Base-by-base conservation (phyloP, 2,113 vertebrate genomes). In the Pica pica region DNA sequence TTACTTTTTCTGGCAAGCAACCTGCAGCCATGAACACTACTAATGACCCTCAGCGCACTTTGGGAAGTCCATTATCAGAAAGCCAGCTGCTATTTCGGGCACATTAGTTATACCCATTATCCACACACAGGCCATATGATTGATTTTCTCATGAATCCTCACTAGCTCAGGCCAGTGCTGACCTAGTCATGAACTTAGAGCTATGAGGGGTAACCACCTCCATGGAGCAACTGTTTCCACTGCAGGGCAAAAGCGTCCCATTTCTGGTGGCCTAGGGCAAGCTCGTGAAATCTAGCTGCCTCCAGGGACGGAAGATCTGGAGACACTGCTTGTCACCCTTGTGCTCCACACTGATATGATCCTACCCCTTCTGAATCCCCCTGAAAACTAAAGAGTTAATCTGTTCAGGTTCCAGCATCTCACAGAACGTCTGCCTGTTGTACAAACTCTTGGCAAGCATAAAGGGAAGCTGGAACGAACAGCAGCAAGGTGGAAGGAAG, bases 21-120 rank as follows among this genome's bases (percentile, higher is more conserved):
- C 89, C 83, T 90, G 80, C 85, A 89, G 90, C 70, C 63, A 63
- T 83, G 90, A 95, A 94, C 92, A 83, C 85, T 90, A 41, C 87
- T 96, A 95, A 94, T 92, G 92, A 95, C 76, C 81, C 67, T 76
- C 63, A 47, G 68, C 4, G 5, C 85, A 77, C 88, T 92, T 94
- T 77, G 63, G 83, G 88, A 97, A 93, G 92, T 59, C 79, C 89
- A 86, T 96, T 93, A 95, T 81, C 13, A 1, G 68, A 70, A 89
- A 95, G 83, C 63, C 93, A 94, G 83, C 76, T 90, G 91, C 80
- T 90, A 52, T 97, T 96, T 78, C 86, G 92, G 80, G 76, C 64
- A 74, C 76, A 89, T 93, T 92, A 95, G 90, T 95, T 93, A 73
- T 35, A 77, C 7, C 59, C 94, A 83, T 94, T 94, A 94, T 80